Conservation (phyloP, 2,113 vertebrate genomes). For the Ascaphus truei region DNA sequence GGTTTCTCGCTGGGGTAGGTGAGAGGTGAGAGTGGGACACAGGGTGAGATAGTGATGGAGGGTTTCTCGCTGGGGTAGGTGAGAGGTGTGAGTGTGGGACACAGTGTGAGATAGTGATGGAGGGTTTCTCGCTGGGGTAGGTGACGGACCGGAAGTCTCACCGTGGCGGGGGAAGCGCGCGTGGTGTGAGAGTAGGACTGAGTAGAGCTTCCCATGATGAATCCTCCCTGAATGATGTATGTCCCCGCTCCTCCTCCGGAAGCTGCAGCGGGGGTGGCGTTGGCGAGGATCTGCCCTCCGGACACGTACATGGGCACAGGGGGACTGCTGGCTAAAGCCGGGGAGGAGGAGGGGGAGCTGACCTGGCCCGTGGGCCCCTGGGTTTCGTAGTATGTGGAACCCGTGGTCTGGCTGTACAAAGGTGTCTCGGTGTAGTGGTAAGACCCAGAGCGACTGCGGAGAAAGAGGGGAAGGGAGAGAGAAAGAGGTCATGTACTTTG, state of each 20-base stretch:
- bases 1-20: no score
- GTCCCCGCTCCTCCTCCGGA: slow-evolving; percentile 52
- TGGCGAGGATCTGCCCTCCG: slow-evolving; percentile 60
- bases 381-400: slow-evolving; percentile 73
- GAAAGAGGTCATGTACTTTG: not conserved
- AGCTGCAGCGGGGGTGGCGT: slow-evolving; percentile 51
- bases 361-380: slow-evolving; percentile 69
- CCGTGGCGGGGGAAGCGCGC: slow-evolving; percentile 84
- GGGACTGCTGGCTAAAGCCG: slow-evolving; percentile 68
- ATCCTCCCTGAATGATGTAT: slow-evolving; percentile 79
- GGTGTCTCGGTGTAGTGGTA: slow-evolving; percentile 79
- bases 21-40: not conserved
- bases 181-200: slow-evolving; percentile 83
- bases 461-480: not conserved
- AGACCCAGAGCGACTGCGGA: slow-evolving; percentile 68
- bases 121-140: no score
- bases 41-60: not conserved
- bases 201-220: slow-evolving; percentile 72
- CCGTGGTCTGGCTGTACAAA: slow-evolving; percentile 71
- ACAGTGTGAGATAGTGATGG: not conserved
- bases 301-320: slow-evolving; percentile 81
- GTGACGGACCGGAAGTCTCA: slow-evolving; percentile 69
- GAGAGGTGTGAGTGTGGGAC: not conserved
- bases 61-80: no score
- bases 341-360: slow-evolving; percentile 71